phyloP scores from a whole-genome alignment of 2,888 invertebrate species.

The Drosophila pseudotakahashii region DNA sequence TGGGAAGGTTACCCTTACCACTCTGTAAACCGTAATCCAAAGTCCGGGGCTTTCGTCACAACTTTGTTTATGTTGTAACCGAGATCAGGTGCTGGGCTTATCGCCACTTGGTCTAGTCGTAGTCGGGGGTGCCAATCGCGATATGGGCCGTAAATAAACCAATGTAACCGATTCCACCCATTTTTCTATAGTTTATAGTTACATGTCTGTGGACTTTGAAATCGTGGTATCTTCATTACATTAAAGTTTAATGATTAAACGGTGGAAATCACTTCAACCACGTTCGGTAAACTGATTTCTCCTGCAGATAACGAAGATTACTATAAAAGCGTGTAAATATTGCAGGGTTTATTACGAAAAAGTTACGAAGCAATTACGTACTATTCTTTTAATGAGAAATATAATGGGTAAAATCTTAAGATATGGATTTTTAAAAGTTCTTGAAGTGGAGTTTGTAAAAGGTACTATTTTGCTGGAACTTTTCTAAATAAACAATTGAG shows the following conservation, averaged over 20 bases:
- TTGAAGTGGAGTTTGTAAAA: no score
- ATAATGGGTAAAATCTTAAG: no score
- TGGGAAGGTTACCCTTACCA: neutral
- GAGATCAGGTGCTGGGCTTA: slow-evolving; percentile 29
- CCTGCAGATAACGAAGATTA: neutral
- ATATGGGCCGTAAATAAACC: slow-evolving; percentile 21
- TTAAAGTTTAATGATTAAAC: no score
- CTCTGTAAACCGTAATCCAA: slow-evolving; percentile 9
- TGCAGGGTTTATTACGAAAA: neutral
- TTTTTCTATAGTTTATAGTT: neutral
- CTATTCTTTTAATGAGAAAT: neutral
- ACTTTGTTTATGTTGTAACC: slow-evolving; percentile 37
- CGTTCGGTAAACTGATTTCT: slow-evolving; percentile 18
- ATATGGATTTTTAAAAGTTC: no score
- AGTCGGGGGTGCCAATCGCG: slow-evolving; percentile 3
- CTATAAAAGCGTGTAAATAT: neutral
- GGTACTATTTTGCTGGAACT: no score
- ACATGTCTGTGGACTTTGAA: slow-evolving; percentile 13
- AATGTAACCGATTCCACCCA: slow-evolving; percentile 12
- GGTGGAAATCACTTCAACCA: slow-evolving; percentile 23
- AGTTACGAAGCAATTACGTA: neutral
- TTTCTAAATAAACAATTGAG: neutral
- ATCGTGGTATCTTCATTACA: slow-evolving; percentile 19
- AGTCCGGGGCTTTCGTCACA: slow-evolving; percentile 34
- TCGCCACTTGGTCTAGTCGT: slow-evolving; percentile 17